Conservation (phyloP, 2,113 vertebrate species). For the Tetrax tetrax region DNA sequence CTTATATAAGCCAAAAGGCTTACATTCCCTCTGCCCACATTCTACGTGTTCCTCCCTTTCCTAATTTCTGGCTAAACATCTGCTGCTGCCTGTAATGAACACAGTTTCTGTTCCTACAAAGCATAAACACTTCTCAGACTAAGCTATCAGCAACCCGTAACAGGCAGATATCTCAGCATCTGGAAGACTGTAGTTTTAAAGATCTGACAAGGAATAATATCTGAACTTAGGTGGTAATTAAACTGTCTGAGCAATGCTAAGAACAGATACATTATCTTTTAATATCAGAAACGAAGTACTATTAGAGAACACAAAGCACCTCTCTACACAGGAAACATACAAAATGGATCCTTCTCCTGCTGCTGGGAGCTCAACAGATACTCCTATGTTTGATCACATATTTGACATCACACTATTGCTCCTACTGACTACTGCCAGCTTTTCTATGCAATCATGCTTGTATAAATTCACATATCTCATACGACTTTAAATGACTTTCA, state of each 20-base stretch:
- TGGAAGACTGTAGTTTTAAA: slow-evolving; percentile 50
- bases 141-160: slow-evolving; percentile 21
- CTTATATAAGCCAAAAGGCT: neutral
- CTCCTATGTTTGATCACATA: slow-evolving; percentile 29
- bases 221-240: slow-evolving; percentile 72
- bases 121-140: slow-evolving; percentile 25
- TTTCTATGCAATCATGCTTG: neutral
- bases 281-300: slow-evolving; percentile 65
- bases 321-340: slow-evolving; percentile 58
- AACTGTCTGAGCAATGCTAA: slow-evolving; percentile 62
- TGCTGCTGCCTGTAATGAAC: neutral
- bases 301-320: slow-evolving; percentile 64
- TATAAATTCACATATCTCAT: slow-evolving; percentile 10
- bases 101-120: neutral
- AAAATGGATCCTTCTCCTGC: slow-evolving; percentile 64
- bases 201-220: slow-evolving; percentile 70
- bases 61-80: slow-evolving; percentile 9
- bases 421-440: slow-evolving; percentile 57
- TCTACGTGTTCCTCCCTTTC: neutral
- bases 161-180: slow-evolving; percentile 60
- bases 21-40: neutral
- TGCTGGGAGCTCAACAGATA: slow-evolving; percentile 52
- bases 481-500: slow-evolving; percentile 23
- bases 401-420: slow-evolving; percentile 54
- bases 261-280: slow-evolving; percentile 66